Conservation (phyloP, 2,113 vertebrate species). For the Cnemophilus loriae region DNA sequence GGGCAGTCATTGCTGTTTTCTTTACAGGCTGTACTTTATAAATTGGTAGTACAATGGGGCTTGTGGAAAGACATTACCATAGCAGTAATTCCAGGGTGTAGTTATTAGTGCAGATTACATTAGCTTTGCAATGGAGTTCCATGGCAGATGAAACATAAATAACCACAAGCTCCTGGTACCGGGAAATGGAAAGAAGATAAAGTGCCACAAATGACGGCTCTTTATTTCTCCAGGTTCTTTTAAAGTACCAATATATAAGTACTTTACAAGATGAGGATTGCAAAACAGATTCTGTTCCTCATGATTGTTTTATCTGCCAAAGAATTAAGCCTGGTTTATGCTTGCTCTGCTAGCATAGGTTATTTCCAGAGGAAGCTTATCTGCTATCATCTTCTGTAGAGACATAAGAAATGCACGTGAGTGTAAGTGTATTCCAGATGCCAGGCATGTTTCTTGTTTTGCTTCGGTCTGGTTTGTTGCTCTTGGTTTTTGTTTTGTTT, state of each 20-base stretch:
- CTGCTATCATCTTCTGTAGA: neutral
- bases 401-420: neutral
- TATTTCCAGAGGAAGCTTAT: neutral
- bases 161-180: neutral
- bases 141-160: neutral
- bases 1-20: neutral
- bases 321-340: neutral
- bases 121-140: neutral
- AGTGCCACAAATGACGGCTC: neutral
- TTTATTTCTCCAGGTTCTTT: neutral
- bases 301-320: neutral
- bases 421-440: neutral
- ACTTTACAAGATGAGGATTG: neutral
- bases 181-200: constrained; percentile 18
- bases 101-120: neutral
- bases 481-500: neutral
- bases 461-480: neutral
- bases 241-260: neutral
- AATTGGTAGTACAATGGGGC: neutral
- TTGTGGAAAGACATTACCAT: neutral
- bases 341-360: neutral
- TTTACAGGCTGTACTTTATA: neutral
- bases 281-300: neutral
- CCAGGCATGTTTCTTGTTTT: neutral
- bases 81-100: neutral